phyloP scores from a whole-genome alignment of 2,797 vertebrate species.

The Acanthis flammea region DNA sequence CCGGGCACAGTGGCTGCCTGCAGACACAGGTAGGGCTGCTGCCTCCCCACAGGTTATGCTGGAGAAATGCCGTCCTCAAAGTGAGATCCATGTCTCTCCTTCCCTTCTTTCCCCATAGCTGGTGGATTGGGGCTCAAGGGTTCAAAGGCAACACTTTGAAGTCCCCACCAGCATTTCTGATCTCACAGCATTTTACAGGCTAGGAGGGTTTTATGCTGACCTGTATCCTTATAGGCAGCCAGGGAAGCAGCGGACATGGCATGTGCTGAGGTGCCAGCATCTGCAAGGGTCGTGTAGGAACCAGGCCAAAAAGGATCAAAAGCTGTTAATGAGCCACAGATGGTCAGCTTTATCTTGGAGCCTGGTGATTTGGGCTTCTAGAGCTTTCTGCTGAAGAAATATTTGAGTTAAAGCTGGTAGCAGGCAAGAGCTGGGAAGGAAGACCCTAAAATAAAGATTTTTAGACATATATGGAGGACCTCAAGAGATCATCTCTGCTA shows the following conservation, averaged over 20 bases:
- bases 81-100: neutral
- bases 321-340: neutral
- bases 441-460: neutral
- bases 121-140: neutral
- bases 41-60: neutral
- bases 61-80: neutral
- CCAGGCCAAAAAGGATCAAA: neutral
- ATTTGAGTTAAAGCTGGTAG: neutral
- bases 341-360: neutral
- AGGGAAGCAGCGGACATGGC: fast-evolving
- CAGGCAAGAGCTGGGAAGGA: neutral
- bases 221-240: neutral
- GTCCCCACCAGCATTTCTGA: fast-evolving
- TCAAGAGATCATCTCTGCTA: neutral
- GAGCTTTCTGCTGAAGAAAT: neutral
- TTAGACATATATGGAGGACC: neutral
- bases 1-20: constrained; percentile 25
- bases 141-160: neutral
- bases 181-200: neutral
- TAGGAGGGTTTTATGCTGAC: neutral
- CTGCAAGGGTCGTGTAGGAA: neutral
- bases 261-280: neutral
- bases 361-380: neutral
- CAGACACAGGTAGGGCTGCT: neutral
- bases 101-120: neutral